Evolutionary conservation across 2,797 vertebrate genomes (phyloP).

Genomic region (Rhincodon typus): DNA sequence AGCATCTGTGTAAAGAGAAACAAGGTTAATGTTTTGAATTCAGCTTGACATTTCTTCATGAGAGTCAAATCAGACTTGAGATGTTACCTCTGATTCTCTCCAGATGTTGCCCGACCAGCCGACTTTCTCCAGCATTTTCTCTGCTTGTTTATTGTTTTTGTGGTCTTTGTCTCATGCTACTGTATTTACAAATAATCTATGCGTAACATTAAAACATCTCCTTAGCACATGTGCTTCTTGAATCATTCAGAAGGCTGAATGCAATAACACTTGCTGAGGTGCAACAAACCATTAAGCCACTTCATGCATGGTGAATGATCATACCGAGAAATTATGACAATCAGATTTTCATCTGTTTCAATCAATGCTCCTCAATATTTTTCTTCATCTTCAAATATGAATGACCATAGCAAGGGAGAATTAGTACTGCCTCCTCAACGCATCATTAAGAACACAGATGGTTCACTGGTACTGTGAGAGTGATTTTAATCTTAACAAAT

Average conservation of each 20-base stretch:
- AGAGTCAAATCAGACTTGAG: too few relatives aligned
- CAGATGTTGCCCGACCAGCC: too few relatives aligned
- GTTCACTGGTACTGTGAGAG: too few relatives aligned
- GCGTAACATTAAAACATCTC: background rate
- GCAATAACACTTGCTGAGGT: background rate
- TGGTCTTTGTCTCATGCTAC: background rate
- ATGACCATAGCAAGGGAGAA: background rate
- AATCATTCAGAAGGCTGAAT: background rate
- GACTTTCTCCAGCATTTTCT: too few relatives aligned
- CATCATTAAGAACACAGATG: background rate
- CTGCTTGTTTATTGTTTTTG: background rate
- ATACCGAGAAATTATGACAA: background rate
- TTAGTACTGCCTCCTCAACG: too few relatives aligned
- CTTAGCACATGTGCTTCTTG: background rate
- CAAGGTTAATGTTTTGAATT: too few relatives aligned
- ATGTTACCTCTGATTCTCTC: too few relatives aligned
- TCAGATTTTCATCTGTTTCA: background rate
- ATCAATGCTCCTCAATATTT: background rate
- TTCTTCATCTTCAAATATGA: background rate
- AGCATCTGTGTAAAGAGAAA: too few relatives aligned
- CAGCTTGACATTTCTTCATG: too few relatives aligned
- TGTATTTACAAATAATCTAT: background rate
- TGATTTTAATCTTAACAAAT: too few relatives aligned
- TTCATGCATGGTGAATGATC: background rate
- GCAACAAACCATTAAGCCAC: background rate